phyloP scores from a whole-genome alignment of 2,888 invertebrate species.

The Chrysolina americana region DNA sequence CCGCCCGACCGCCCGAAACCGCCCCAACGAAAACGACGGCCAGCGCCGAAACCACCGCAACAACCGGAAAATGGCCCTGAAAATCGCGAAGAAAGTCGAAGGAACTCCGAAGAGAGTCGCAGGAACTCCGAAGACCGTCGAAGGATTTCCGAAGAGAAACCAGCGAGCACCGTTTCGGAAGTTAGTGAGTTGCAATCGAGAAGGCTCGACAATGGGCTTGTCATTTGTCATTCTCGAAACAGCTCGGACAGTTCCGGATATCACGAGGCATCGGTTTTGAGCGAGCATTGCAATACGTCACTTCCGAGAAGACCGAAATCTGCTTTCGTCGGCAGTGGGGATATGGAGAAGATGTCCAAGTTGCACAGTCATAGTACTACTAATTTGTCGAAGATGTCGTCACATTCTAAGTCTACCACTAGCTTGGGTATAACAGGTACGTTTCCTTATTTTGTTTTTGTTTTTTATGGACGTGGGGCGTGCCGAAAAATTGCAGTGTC shows the following conservation, averaged over 20 bases:
- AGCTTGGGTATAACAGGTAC: conserved; percentile 66
- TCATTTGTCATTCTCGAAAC: conserved; percentile 79
- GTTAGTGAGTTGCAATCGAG: conserved; percentile 47
- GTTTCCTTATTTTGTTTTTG: conserved; percentile 26
- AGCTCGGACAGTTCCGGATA: conserved; percentile 83
- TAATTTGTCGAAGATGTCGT: conserved; percentile 66
- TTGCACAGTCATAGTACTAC: conserved; percentile 62
- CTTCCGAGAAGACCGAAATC: conserved; percentile 66
- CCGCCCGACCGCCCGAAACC: conserved; percentile 69
- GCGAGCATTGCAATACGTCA: conserved; percentile 72
- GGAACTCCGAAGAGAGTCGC: conserved; percentile 13
- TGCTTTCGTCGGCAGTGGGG: conserved; percentile 56
- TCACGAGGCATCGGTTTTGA: conserved; percentile 78
- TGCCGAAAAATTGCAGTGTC: too few species aligned
- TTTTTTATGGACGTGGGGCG: too few species aligned
- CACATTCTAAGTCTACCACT: conserved; percentile 67
- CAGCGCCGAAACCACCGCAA: conserved; percentile 74
- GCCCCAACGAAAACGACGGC: conserved; percentile 73
- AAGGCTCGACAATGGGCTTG: conserved; percentile 64
- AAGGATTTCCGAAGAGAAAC: conserved; percentile 51
- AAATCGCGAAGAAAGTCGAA: conserved; percentile 47
- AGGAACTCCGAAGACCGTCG: conserved; percentile 26
- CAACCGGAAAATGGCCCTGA: conserved; percentile 33
- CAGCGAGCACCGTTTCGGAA: conserved; percentile 51
- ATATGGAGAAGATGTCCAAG: conserved; percentile 48